Evolutionary conservation across 2,113 vertebrate species (phyloP), one percentile per base, ranked within the genome.

Genomic region (Tauraco erythrolophus): DNA sequence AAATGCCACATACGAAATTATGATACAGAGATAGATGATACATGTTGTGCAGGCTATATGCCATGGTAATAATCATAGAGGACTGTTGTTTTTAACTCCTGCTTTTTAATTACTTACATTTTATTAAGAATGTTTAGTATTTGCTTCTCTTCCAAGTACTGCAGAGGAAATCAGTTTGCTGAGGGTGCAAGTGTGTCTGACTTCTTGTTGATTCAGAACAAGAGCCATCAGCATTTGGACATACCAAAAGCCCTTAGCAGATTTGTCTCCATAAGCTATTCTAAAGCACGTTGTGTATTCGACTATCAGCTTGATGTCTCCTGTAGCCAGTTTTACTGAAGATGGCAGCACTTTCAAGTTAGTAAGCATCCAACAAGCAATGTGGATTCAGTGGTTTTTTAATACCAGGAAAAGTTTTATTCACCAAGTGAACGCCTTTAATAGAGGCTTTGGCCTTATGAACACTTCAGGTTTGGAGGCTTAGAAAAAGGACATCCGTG

Each of bases 101-200:
- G 25, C 54, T 91, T 95, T 78, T 94, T 87, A 91, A 91, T 94
- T 84, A 61, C 35, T 92, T 75, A 27, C 48, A 19, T 56, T 94
- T 94, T 66, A 46, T 84, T 56, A 75, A 81, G 76, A 84, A 66
- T 7, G 1, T 75, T 75, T 13, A 60, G 33, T 82, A 19, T 89
- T 87, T 91, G 30, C 60, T 45, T 77, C 68, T 84, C 68, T 70
- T 51, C 41, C 21, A 35, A 64, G 53, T 56, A 4, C 56, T 54
- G 41, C 45, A 46, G 24, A 87, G 39, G 56, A 57, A 71, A 39
- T 89, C 39, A 1, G 19, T 94, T 87, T 87, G 87, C 51, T 89
- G 39, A n/a, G 30, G 19, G 14, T 94, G 65, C 43, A 56, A 66
- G 14, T 22, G 50, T 43, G 31, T 43, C 69, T 77, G 53, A 70